Base-by-base conservation (phyloP, 2,797 vertebrate genomes). In the Lutjanus argentimaculatus region DNA sequence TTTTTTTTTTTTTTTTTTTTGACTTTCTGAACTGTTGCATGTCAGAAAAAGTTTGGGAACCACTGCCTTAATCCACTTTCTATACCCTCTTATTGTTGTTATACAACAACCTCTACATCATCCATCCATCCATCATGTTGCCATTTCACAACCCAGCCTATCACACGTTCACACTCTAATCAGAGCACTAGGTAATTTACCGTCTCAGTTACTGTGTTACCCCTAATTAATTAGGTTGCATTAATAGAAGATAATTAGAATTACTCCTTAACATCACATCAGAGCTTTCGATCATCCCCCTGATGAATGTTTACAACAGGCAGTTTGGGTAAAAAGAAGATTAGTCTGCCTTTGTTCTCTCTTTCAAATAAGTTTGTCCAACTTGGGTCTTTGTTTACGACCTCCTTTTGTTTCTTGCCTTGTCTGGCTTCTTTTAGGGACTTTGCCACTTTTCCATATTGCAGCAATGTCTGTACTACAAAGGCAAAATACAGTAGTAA, bases 211-310 rank as follows among this genome's bases (percentile, higher is more conserved):
- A 59, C 67, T 52, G 12, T 45, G 53, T 30, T 57, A 66, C n/a
- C 52, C 14, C 25, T 64, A 42, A 79, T 79, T 68, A 68, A 64
- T 75, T 53, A 58, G 58, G 22, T 25, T 21, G 58, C 30, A 61
- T 82, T 79, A 69, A 59, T 45, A 43, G 30, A 68, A 48, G 48
- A 76, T 75, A 67, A 75, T 69, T 67, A 75, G 7, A 75, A 75
- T 72, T 55, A 79, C 53, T 82, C 40, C 15, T 66, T 12, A 58
- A 71, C 45, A 61, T 74, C 53, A 85, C 70, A 70, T 77, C 43
- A 68, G 52, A 53, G 52, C 58, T 55, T 61, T 67, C 19, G 8
- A 55, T 73, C 48, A 56, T 63, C 67, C 59, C 17, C 36, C 56
- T 61, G 21, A 53, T 76, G 36, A 61, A 61, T 76, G 55, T 43